These are phyloP conservation scores for Scomberomorus guttatus DNA, from an alignment of 2,797 vertebrate genomes.

Conservation along the genomic window DNA sequence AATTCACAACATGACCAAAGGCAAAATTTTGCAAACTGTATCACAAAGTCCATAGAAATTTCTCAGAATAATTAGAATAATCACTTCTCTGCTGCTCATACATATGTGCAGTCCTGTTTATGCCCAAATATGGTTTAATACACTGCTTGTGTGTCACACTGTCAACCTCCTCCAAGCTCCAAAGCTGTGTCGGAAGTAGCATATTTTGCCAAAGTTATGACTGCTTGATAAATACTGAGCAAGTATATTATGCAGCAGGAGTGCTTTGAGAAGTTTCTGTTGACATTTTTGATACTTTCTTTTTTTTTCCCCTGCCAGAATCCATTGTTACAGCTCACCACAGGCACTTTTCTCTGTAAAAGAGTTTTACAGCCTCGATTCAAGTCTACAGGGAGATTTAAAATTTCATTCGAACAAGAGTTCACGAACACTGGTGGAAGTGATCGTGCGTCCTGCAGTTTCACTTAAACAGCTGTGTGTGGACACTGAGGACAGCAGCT, in stretches of 20 bases:
- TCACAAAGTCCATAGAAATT: neutral
- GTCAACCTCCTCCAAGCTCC: neutral
- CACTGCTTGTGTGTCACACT: neutral
- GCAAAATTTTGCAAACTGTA: neutral
- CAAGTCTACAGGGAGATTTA: neutral
- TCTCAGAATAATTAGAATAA: neutral
- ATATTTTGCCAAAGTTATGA: neutral
- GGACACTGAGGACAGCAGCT: neutral
- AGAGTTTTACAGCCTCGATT: neutral
- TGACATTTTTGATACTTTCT: neutral
- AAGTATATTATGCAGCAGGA: neutral
- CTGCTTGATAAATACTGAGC: neutral
- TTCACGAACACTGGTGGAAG: neutral
- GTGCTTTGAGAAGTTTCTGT: neutral
- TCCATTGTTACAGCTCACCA: conserved; percentile 6
- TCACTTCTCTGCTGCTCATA: neutral
- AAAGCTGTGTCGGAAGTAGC: neutral
- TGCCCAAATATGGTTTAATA: neutral
- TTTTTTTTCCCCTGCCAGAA: neutral
- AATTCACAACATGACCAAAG: neutral
- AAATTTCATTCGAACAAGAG: neutral
- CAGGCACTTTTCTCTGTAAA: neutral
- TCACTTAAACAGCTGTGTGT: conserved; percentile 18
- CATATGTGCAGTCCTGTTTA: neutral
- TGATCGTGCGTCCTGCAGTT: too few species aligned